A percentile compares a stretch with the other conserved stretches of the same genome.
These are phyloP conservation scores for Acanthopagrus latus DNA, from an alignment of 2,797 vertebrate species.

Conservation along the genomic window DNA sequence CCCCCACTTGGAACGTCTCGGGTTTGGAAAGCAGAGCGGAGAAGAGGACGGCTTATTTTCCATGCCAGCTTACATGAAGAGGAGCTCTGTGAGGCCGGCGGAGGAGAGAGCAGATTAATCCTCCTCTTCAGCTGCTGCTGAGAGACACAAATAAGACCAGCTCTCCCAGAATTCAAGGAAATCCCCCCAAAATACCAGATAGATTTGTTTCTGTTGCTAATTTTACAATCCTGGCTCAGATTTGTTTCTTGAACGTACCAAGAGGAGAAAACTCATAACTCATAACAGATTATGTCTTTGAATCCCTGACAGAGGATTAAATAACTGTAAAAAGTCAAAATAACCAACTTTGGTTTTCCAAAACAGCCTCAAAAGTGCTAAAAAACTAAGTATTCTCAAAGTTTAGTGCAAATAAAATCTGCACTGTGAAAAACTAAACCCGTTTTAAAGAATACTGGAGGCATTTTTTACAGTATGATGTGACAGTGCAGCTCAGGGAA, in stretches of 20 bases:
- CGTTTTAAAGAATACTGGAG: too few species aligned
- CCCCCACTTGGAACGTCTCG: constrained; percentile 56
- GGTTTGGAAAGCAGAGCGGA: constrained; percentile 59
- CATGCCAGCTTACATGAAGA: constrained; percentile 60
- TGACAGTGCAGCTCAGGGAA: neutral
- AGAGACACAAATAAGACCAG: constrained; percentile 18
- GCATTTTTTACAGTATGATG: neutral
- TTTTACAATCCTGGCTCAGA: neutral
- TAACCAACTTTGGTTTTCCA: too few species aligned
- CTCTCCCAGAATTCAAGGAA: constrained; percentile 41
- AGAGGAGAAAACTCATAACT: too few species aligned
- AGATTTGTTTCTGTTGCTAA: neutral
- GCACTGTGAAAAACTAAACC: too few species aligned
- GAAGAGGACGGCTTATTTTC: constrained; percentile 61
- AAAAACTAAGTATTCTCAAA: too few species aligned
- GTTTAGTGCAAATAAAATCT: too few species aligned
- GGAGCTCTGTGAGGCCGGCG: constrained; percentile 27
- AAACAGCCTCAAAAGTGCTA: too few species aligned
- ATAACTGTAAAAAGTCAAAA: too few species aligned
- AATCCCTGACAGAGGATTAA: too few species aligned
- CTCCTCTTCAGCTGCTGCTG: neutral
- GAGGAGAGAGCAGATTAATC: neutral
- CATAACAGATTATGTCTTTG: too few species aligned
- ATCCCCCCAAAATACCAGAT: constrained; percentile 50
- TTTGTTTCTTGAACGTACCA: too few species aligned